Percentiles rank a stretch among this genome's conserved stretches.
Evolutionary conservation across 2,113 vertebrate species (phyloP).

Genomic region (Chelonoidis abingdonii): DNA sequence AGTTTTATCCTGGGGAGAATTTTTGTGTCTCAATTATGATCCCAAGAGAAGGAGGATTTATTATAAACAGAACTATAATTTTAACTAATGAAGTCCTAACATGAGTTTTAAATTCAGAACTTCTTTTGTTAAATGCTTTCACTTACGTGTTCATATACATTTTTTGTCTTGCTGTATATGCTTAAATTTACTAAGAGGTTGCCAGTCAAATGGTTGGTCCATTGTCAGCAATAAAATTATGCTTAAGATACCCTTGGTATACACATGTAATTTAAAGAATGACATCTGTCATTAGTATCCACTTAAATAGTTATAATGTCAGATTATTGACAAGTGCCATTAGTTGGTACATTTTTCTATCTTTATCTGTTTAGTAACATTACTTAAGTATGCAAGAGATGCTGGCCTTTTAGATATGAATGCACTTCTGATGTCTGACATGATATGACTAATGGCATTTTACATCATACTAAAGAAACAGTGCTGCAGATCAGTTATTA

Average conservation of each 20-base stretch:
- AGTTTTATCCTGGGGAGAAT: neutral
- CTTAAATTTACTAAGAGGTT: neutral
- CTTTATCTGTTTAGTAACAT: conserved; percentile 47
- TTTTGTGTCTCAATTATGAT: neutral
- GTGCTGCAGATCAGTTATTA: neutral
- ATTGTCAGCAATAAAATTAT: conserved; percentile 71
- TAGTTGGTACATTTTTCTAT: conserved; percentile 35
- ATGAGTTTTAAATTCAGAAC: neutral
- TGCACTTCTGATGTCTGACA: neutral
- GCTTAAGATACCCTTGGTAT: conserved; percentile 62
- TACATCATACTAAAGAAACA: neutral
- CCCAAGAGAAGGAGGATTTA: neutral
- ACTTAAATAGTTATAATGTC: conserved; percentile 38
- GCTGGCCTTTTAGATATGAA: conserved; percentile 43
- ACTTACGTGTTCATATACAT: neutral
- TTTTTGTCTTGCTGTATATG: neutral
- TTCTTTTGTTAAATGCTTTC: neutral
- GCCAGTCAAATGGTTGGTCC: conserved; percentile 49
- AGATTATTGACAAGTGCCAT: conserved; percentile 46
- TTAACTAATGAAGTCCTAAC: neutral
- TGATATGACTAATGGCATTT: neutral
- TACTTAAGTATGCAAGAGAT: conserved; percentile 52
- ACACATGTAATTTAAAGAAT: conserved; percentile 62
- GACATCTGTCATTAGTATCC: conserved; percentile 60
- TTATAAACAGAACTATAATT: neutral